These are phyloP conservation scores for Argyrosomus japonicus DNA, from an alignment of 2,113 vertebrate genomes.

Conservation along the genomic window DNA sequence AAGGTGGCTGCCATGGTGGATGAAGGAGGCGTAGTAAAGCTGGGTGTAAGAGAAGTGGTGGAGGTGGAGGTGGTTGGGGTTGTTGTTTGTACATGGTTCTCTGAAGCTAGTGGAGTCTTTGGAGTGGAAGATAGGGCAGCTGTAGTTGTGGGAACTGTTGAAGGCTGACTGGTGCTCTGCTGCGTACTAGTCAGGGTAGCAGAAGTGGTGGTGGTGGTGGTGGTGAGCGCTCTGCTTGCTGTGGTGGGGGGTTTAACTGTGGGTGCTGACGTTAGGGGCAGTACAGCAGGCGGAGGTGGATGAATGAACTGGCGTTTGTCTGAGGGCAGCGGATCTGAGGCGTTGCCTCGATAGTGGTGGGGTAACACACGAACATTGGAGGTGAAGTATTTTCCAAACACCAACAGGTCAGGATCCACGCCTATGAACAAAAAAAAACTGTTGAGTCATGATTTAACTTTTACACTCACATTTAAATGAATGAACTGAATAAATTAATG, in stretches of 20 bases:
- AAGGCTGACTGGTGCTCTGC: constrained; percentile 16
- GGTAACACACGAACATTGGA: constrained; percentile 80
- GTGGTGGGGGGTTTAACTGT: constrained; percentile 24
- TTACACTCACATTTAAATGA: not conserved
- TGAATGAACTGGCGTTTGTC: constrained; percentile 84
- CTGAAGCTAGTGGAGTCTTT: not conserved
- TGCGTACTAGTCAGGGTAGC: not conserved
- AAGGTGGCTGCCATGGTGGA: constrained; percentile 7
- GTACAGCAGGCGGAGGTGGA: constrained; percentile 61
- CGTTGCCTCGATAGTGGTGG: constrained; percentile 78
- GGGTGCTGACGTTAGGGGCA: constrained; percentile 55
- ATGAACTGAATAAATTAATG: not conserved
- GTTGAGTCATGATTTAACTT: not conserved
- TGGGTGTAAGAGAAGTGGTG: not conserved
- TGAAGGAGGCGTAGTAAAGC: constrained; percentile 16
- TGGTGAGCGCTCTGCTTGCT: not conserved
- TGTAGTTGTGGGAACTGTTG: constrained; percentile 10
- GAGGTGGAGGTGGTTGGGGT: not conserved
- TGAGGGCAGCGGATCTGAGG: constrained; percentile 77
- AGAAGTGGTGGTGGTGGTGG: not conserved
- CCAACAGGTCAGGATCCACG: constrained; percentile 92
- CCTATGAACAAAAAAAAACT: constrained; percentile 76
- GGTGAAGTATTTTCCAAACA: constrained; percentile 89
- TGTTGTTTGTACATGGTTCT: constrained; percentile 13
- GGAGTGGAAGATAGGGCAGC: constrained; percentile 10